phyloP scores from a whole-genome alignment of 2,797 vertebrate genomes.

The Liasis olivaceus region DNA sequence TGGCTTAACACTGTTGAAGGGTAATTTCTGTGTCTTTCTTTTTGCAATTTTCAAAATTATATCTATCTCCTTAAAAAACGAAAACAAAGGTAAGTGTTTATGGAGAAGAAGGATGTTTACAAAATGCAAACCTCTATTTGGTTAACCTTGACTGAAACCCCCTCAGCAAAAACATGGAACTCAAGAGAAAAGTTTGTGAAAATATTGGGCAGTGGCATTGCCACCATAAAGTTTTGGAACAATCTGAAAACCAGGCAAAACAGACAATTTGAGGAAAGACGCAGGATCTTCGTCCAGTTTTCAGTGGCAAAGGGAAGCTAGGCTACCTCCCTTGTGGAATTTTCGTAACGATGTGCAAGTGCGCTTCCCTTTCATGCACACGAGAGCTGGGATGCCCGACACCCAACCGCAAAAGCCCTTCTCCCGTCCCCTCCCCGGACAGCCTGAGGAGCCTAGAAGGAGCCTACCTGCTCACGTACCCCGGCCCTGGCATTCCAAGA shows the following conservation, averaged over 20 bases:
- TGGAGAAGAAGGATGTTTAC: background rate
- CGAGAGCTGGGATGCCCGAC: no score
- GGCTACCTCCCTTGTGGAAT: background rate
- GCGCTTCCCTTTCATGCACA: background rate
- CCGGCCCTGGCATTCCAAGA: no score
- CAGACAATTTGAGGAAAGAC: background rate
- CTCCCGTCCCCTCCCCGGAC: no score
- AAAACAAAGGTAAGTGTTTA: background rate
- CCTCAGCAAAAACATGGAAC: background rate
- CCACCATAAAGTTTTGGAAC: background rate
- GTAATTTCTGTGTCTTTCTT: constrained; percentile 16
- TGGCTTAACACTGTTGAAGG: constrained; percentile 13
- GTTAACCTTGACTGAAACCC: no score
- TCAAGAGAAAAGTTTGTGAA: background rate
- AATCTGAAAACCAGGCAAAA: background rate
- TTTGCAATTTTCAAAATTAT: constrained; percentile 25
- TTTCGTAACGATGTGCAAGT: background rate
- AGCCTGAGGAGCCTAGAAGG: no score
- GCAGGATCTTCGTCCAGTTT: background rate
- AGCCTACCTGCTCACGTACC: no score
- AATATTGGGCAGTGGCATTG: background rate
- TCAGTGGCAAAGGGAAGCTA: background rate
- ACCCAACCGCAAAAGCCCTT: no score
- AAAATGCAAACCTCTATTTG: background rate
- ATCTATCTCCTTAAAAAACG: background rate